phyloP scores from a whole-genome alignment of 2,888 invertebrate species.

The Phania funesta region DNA sequence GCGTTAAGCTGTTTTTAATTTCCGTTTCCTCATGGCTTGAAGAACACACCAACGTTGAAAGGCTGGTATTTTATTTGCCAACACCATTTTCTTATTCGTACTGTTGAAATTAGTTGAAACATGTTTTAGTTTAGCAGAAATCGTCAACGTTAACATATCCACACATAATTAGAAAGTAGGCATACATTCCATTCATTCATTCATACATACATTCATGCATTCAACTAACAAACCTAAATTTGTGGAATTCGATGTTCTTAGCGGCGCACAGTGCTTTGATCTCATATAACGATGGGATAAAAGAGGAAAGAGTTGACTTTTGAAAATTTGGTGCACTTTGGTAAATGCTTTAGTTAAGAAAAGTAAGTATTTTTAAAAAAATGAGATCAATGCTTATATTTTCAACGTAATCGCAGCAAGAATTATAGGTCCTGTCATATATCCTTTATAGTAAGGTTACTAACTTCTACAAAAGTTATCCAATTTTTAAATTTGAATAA shows the following conservation, averaged over 20 bases:
- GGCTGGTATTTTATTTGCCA: background rate
- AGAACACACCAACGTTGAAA: background rate
- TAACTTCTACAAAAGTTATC: too few relatives aligned
- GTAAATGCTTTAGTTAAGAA: too few relatives aligned
- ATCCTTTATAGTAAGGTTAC: too few relatives aligned
- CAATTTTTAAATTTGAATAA: too few relatives aligned
- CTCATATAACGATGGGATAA: background rate
- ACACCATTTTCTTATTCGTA: background rate
- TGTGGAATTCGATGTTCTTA: background rate
- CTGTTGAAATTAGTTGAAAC: slow-evolving; percentile 11
- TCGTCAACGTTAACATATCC: background rate
- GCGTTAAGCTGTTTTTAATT: slow-evolving; percentile 23
- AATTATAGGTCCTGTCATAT: too few relatives aligned
- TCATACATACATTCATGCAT: background rate
- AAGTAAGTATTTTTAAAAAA: too few relatives aligned
- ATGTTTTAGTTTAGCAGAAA: background rate
- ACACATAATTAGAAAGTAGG: background rate
- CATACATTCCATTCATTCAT: background rate
- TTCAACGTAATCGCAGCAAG: too few relatives aligned
- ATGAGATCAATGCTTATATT: too few relatives aligned
- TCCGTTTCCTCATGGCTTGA: slow-evolving; percentile 44
- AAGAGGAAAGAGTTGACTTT: background rate
- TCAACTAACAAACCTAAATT: background rate
- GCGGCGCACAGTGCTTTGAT: background rate
- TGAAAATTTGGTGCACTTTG: too few relatives aligned